phyloP scores from a whole-genome alignment of 2,888 invertebrate genomes.

The Aradus depressus region DNA sequence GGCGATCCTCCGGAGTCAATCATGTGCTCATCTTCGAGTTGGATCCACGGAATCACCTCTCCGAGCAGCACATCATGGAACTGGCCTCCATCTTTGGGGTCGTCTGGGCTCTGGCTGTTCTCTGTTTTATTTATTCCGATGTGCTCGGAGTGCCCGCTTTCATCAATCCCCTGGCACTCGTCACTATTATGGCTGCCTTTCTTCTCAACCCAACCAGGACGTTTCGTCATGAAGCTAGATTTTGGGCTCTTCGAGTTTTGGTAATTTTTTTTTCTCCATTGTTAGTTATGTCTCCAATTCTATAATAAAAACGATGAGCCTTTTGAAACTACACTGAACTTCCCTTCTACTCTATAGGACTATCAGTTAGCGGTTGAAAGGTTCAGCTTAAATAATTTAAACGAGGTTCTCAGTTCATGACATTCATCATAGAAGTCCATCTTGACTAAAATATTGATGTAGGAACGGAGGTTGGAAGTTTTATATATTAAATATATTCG shows the following conservation, averaged over 20 bases:
- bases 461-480: too few relatives aligned
- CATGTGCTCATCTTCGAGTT: constrained; percentile 95
- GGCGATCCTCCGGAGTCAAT: constrained; percentile 94
- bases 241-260: constrained; percentile 84
- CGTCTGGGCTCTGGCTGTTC: constrained; percentile 82
- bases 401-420: too few relatives aligned
- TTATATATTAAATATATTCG: too few relatives aligned
- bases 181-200: constrained; percentile 68
- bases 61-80: constrained; percentile 91
- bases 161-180: constrained; percentile 76
- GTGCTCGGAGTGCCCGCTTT: constrained; percentile 83
- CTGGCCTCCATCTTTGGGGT: constrained; percentile 86
- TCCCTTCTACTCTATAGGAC: too few relatives aligned
- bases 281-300: too few relatives aligned
- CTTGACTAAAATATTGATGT: too few relatives aligned
- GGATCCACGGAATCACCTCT: constrained; percentile 87
- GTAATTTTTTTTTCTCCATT: constrained; percentile 44
- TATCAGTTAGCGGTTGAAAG: too few relatives aligned
- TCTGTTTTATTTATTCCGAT: constrained; percentile 51
- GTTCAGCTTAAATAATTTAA: too few relatives aligned
- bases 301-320: too few relatives aligned
- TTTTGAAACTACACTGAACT: too few relatives aligned
- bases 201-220: constrained; percentile 86
- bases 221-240: constrained; percentile 82
- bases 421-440: too few relatives aligned